Base-by-base conservation (phyloP, 64 coral and sea anemone genomes). In the Montipora sp. region DNA sequence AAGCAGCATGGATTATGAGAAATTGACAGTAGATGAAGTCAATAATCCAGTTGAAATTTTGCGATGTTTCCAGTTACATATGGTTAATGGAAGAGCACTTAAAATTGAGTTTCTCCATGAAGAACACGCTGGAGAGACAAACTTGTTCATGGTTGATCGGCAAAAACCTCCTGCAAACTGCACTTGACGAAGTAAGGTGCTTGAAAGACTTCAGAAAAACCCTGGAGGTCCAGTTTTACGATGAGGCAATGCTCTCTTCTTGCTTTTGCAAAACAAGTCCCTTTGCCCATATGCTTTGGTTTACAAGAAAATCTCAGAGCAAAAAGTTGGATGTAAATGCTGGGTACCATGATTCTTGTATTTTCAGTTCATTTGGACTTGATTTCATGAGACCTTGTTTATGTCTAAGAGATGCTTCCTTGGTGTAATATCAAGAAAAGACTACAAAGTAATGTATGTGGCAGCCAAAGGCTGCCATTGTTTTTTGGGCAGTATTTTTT, bases 161-260 rank as follows among this genome's bases (percentile, higher is more conserved):
- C 49, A 23, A 2, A 2, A 76, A 92, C 24, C 20, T 92, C 8
- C 46, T 84, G 36, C 50, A 83, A 83, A 92, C 90, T 22, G 90
- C 90, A 79, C 84, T 92, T n/a, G 51, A 55, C 0, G 90, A 84
- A 16, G 84, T 92, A 16, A 77, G 84, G 22, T 8, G 2, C 36
- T 59, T 92, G 16, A 51, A 19, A 19, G 23, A 92, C 71, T 77
- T 76, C 20, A 51, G 90, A 58, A 51, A 84, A 20, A 92, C 90
- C 50, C 47, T 92, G 27, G 71, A 92, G 43, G 90, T 92, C 21
- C 80, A 92, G 70, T 84, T 92, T 85, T 92, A 92, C 75, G 90
- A 72, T 11, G 90, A 92, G 80, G 90, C 84, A 63, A 0, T 63
- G 13, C 60, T 63, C 60, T 12, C 51, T 55, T 55, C 5, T 55